A percentile compares a stretch with the other conserved stretches of the same genome.
phyloP scores from a whole-genome alignment of 1,140 invertebrate genomes.

The Tetramorium simillimum region DNA sequence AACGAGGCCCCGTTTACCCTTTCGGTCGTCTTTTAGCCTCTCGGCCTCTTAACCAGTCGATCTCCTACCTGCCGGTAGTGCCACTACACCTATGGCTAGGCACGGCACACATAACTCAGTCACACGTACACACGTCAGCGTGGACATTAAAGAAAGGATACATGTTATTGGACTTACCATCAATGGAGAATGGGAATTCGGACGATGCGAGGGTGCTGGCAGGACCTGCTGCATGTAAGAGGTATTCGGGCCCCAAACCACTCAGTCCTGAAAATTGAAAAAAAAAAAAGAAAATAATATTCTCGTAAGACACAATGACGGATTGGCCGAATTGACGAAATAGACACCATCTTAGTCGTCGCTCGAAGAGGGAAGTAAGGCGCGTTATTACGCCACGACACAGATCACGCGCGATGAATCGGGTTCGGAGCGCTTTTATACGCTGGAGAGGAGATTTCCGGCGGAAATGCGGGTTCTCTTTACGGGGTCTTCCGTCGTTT shows the following conservation, averaged over 20 bases:
- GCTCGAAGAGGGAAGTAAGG: constrained; percentile 24
- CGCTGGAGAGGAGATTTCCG: constrained; percentile 75
- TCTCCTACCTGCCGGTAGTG: constrained; percentile 76
- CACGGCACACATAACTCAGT: constrained; percentile 58
- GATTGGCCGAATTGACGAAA: not conserved
- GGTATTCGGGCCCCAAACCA: constrained; percentile 89
- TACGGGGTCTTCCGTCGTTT: constrained; percentile 12
- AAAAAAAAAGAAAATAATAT: not conserved
- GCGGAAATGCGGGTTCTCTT: constrained; percentile 81
- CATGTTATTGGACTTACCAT: constrained; percentile 86
- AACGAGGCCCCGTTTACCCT: constrained; percentile 83
- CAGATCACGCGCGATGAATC: constrained; percentile 13
- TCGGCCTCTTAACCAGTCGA: constrained; percentile 76
- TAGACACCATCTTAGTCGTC: not conserved
- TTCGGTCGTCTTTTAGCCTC: constrained; percentile 79
- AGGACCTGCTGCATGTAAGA: constrained; percentile 91
- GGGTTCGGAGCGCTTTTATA: constrained; percentile 29
- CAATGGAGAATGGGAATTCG: constrained; percentile 92
- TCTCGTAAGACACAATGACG: not conserved
- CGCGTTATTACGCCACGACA: constrained; percentile 10
- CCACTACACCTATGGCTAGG: constrained; percentile 68
- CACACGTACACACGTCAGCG: constrained; percentile 30
- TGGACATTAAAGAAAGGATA: constrained; percentile 10
- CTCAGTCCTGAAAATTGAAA: constrained; percentile 88
- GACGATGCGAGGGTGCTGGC: constrained; percentile 91